Percentiles rank a stretch among this genome's conserved stretches.
phyloP scores from a whole-genome alignment of 2,113 vertebrate species.

The Ochotona curzoniae region DNA sequence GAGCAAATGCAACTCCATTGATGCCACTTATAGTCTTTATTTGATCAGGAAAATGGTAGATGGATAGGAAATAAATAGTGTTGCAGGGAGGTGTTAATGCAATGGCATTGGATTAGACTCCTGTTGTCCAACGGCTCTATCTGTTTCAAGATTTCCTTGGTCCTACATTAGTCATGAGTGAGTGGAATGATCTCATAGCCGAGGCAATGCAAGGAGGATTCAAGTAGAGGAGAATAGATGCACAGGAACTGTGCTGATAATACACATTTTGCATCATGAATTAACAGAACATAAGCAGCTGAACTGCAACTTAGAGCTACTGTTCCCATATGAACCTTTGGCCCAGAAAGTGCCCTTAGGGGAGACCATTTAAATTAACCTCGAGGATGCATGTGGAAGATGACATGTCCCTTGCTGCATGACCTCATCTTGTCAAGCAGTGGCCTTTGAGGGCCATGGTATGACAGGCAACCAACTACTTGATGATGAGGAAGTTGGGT shows the following conservation, averaged over 20 bases:
- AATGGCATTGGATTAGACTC: not conserved
- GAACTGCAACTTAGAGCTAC: not conserved
- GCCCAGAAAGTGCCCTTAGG: not conserved
- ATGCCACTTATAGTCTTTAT: not conserved
- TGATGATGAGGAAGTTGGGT: fast-evolving
- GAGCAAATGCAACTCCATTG: not conserved
- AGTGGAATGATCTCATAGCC: not conserved
- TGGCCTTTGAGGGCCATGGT: not conserved
- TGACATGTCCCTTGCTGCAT: fast-evolving
- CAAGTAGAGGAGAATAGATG: not conserved
- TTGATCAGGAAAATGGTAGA: not conserved
- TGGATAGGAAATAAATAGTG: not conserved
- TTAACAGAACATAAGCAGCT: no score
- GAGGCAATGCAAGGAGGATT: not conserved
- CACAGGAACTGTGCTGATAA: not conserved
- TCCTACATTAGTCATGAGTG: not conserved
- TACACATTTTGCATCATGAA: no score
- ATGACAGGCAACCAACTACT: no score
- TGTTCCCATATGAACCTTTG: not conserved
- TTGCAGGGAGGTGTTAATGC: not conserved
- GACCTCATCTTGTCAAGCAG: not conserved
- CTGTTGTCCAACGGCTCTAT: not conserved
- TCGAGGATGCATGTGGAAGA: fast-evolving
- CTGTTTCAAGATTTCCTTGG: not conserved
- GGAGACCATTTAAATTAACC: not conserved